phyloP scores from a whole-genome alignment of 2,113 vertebrate genomes.

The Silurus glanis region DNA sequence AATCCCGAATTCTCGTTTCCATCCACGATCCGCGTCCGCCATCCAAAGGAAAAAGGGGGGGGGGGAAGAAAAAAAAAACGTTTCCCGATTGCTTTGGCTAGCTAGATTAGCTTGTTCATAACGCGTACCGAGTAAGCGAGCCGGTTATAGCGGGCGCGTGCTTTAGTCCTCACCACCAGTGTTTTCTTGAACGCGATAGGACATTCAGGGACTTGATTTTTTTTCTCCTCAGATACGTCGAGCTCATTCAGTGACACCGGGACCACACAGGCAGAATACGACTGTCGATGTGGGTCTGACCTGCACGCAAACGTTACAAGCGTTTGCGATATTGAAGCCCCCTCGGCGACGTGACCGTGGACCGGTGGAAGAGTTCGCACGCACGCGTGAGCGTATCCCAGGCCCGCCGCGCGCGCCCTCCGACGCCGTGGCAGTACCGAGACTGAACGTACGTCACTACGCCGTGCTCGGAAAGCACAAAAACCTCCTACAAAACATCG shows the following conservation, averaged over 20 bases:
- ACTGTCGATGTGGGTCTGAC: background rate
- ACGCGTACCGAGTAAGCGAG: background rate
- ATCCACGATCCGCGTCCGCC: conserved; percentile 39
- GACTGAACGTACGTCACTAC: too few relatives aligned
- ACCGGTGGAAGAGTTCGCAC: too few relatives aligned
- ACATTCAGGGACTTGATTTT: background rate
- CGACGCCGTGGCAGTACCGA: conserved; percentile 32
- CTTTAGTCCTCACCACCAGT: background rate
- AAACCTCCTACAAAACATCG: background rate
- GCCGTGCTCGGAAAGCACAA: background rate
- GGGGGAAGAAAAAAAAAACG: too few relatives aligned
- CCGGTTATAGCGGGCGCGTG: background rate
- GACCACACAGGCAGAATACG: background rate
- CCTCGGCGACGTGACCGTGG: background rate
- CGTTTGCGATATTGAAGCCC: background rate
- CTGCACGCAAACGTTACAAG: background rate
- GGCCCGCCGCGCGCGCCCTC: conserved; percentile 33
- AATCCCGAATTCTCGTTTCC: conserved; percentile 39
- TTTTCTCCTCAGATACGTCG: background rate
- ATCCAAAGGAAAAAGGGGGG: background rate
- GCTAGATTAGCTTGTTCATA: background rate
- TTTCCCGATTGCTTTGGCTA: background rate
- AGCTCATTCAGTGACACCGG: background rate
- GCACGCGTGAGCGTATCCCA: background rate
- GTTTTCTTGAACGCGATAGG: background rate